A percentile compares a stretch with the other conserved stretches of the same genome.
phyloP scores from a whole-genome alignment of 2,113 vertebrate species.

The Cynocephalus volans region DNA sequence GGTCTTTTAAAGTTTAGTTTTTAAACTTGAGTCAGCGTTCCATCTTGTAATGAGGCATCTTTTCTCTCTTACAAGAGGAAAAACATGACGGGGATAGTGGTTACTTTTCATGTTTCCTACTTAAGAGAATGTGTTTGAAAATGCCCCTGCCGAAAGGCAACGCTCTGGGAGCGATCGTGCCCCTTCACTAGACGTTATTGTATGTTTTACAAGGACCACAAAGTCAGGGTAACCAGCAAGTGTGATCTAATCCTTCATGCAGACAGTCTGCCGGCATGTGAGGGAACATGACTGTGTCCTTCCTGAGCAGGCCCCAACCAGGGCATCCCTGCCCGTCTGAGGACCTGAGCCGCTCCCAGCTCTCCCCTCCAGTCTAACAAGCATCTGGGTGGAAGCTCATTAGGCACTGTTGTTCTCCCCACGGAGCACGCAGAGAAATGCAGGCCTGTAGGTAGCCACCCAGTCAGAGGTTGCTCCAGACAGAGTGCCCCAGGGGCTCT shows the following conservation, averaged over 20 bases:
- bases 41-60: not conserved
- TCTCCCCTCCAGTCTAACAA: fast-evolving
- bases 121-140: constrained; percentile 19
- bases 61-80: not conserved
- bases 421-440: not conserved
- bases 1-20: not conserved
- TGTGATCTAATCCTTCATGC: constrained; percentile 54
- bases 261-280: not conserved
- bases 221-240: constrained; percentile 59
- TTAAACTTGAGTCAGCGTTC: not conserved
- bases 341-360: not conserved
- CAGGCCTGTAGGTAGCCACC: constrained; percentile 15
- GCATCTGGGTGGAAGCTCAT: not conserved
- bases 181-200: not conserved
- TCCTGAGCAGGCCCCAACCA: not conserved
- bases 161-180: not conserved
- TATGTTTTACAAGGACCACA: constrained; percentile 32
- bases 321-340: not conserved
- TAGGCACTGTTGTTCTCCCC: fast-evolving
- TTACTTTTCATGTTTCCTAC: not conserved
- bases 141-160: not conserved
- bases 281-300: not conserved
- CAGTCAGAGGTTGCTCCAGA: not conserved
- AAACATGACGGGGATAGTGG: no score
- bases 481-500: not conserved